These are phyloP conservation scores for Chauna torquata DNA, from an alignment of 2,113 vertebrate species.

Conservation along the genomic window DNA sequence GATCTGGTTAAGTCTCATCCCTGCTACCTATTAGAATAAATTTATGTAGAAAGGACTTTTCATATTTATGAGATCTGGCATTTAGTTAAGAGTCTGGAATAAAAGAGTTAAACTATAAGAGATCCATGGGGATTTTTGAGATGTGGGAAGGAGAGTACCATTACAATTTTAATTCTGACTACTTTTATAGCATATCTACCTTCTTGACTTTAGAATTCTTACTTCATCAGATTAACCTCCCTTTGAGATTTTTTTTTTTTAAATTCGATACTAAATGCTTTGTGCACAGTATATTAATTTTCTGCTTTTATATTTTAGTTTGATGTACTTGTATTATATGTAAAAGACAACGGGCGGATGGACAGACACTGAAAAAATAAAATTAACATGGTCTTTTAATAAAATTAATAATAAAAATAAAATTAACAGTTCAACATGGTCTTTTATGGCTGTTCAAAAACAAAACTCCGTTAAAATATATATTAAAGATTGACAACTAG, in stretches of 20 bases:
- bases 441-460: not conserved
- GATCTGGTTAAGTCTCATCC: not conserved
- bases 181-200: not conserved
- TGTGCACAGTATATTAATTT: not conserved
- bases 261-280: not conserved
- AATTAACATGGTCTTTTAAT: no score
- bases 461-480: not conserved
- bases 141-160: not conserved
- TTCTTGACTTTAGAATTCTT: not conserved
- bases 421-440: not conserved
- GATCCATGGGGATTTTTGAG: not conserved
- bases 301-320: not conserved
- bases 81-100: not conserved
- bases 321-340: not conserved
- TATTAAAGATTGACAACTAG: not conserved
- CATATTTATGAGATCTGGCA: not conserved
- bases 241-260: not conserved
- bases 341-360: not conserved
- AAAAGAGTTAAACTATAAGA: not conserved
- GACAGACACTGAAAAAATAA: not conserved
- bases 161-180: not conserved
- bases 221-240: not conserved
- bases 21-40: not conserved
- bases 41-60: not conserved
- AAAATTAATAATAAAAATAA: no score